Evolutionary conservation across 2,888 invertebrate genomes (phyloP).

Genomic region (Entomobrya multifasciata): DNA sequence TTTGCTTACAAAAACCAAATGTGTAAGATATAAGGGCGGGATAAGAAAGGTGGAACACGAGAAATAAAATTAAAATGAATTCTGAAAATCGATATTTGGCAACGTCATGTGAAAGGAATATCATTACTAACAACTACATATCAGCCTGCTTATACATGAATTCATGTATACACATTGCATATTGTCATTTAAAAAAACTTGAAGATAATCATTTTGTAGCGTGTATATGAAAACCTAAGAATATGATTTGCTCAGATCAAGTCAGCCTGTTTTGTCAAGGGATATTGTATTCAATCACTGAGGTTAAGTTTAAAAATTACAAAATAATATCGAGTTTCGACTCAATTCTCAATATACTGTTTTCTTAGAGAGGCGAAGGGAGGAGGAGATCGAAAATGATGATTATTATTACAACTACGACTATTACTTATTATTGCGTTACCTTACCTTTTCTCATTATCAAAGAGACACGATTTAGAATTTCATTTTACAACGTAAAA

Average conservation of each 20-base stretch:
- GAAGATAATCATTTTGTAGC: constrained; percentile 24
- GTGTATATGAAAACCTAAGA: not conserved
- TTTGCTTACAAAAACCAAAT: not conserved
- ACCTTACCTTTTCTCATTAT: constrained; percentile 39
- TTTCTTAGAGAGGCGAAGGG: constrained; percentile 13
- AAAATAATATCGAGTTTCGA: constrained; percentile 28
- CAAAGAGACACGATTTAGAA: constrained; percentile 44
- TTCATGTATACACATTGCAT: too few relatives aligned
- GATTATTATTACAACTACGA: constrained; percentile 35
- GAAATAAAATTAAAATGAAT: not conserved
- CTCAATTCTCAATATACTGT: constrained; percentile 1
- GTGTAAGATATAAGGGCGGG: not conserved
- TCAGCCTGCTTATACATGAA: too few relatives aligned
- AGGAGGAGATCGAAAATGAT: constrained; percentile 31
- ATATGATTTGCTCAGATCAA: too few relatives aligned
- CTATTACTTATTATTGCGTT: too few relatives aligned
- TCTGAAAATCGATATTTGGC: constrained; percentile 57
- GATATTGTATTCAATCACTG: not conserved
- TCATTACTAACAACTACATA: too few relatives aligned
- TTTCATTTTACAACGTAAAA: constrained; percentile 10
- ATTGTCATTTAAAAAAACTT: constrained; percentile 28
- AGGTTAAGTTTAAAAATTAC: not conserved
- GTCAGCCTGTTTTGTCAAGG: not conserved
- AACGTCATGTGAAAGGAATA: constrained; percentile 9
- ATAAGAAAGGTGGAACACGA: not conserved